Conservation (phyloP, 2,888 invertebrate genomes). For the Mimas tiliae region DNA sequence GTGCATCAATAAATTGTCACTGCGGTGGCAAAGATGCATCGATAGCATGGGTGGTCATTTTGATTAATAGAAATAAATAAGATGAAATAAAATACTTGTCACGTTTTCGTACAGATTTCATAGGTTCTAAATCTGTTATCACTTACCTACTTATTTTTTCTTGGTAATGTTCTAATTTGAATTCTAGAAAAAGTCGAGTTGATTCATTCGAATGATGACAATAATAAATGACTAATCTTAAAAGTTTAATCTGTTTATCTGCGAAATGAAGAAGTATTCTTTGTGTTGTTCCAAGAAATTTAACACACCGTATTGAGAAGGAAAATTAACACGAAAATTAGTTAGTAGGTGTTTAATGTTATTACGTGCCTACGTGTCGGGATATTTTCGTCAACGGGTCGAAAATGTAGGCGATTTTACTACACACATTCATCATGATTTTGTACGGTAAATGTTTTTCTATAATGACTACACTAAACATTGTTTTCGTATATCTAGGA, state of each 20-base stretch:
- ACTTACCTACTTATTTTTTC: too few relatives aligned
- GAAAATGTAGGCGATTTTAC: slow-evolving; percentile 56
- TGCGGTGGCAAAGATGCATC: too few relatives aligned
- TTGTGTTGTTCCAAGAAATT: slow-evolving; percentile 44
- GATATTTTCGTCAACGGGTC: slow-evolving; percentile 57
- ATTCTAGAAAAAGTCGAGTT: background rate
- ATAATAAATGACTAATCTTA: slow-evolving; percentile 4
- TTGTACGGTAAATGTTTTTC: slow-evolving; percentile 41
- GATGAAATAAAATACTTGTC: too few relatives aligned
- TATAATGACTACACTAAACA: slow-evolving; percentile 33
- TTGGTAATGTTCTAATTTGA: background rate
- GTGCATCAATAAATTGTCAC: too few relatives aligned
- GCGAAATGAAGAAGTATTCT: background rate
- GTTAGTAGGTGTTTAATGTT: slow-evolving; percentile 43
- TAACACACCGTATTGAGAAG: slow-evolving; percentile 32
- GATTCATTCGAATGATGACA: background rate
- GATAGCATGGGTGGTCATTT: too few relatives aligned
- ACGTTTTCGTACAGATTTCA: too few relatives aligned
- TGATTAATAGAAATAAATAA: too few relatives aligned
- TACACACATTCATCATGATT: slow-evolving; percentile 51
- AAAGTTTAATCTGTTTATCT: background rate
- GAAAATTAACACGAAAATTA: slow-evolving; percentile 48
- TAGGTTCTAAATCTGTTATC: too few relatives aligned
- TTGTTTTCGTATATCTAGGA: background rate
- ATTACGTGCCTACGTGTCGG: slow-evolving; percentile 45